Base-by-base conservation (phyloP, 2,797 vertebrate species). In the Protosalanx chinensis region DNA sequence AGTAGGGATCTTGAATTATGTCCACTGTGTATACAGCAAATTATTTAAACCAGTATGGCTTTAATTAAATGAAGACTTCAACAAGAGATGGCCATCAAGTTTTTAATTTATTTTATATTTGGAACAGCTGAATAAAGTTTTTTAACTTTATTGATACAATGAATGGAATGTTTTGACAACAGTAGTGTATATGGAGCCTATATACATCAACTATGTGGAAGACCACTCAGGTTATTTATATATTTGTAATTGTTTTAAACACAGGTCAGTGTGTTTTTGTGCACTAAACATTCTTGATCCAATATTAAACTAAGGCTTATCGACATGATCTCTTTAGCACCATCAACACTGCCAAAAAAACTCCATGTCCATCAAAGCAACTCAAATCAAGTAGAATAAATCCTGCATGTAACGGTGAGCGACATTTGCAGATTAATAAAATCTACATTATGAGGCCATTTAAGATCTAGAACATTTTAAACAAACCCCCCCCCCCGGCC, bases 331-430 rank as follows among this genome's bases (percentile, higher is more conserved):
- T 58, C 7, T 67, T 66, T 49, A 59, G 53, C 27, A 49, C 71
- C 72, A 81, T 63, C 70, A 74, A 82, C 64, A 59, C 64, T 60
- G 75, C 74, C 78, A 82, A 79, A 64, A 80, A 64, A 66, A 80
- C 70, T 30, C 37, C 20, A 58, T 1, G 56, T 71, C 30, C 23
- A 76, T 53, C 65, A 0, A 18, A 78, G 58, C 5, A 59, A 1
- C 67, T 20, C 29, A 29, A 35, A 68, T 59, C 51, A 33, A 12
- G n/a, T 23, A 53, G 56, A 20, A 41, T 37, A 32, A 20, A 15
- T 30, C 5, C 32, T 68, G 10, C 33, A 59, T 68, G 7, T n/a
- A 23, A n/a, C 20, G 18, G 35, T 58, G 37, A 58, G 13, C 61
- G n/a, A 70, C 59, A 27, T 27, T 65, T 35, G 16, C 33, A 53